phyloP scores from a whole-genome alignment of 2,113 vertebrate genomes.

The Podocnemis expansa region DNA sequence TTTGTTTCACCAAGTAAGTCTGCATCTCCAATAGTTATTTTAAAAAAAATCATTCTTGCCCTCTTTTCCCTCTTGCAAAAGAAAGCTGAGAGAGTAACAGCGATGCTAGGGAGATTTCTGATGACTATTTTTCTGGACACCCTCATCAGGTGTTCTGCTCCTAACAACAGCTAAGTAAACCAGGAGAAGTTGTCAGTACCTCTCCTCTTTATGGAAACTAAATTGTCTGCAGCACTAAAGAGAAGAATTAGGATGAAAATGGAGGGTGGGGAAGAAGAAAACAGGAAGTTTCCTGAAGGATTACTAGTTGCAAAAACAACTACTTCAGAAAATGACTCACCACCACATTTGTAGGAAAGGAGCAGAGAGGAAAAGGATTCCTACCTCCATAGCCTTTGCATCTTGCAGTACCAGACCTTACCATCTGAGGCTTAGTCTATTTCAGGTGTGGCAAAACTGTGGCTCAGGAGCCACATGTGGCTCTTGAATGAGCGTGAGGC shows the following conservation, averaged over 20 bases:
- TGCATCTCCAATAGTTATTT: too few species aligned
- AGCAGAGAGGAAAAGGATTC: neutral
- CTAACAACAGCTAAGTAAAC: neutral
- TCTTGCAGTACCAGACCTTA: neutral
- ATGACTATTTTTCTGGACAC: neutral
- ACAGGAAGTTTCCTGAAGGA: neutral
- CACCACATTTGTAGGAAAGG: neutral
- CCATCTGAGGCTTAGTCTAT: too few species aligned
- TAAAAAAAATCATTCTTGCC: neutral
- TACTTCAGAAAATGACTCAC: neutral
- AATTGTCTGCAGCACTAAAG: neutral
- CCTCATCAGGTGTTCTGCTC: neutral
- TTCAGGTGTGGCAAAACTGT: too few species aligned
- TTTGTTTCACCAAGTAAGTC: too few species aligned
- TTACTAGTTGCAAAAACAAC: neutral
- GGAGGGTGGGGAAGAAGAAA: neutral
- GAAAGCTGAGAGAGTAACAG: neutral
- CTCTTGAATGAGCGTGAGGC: too few species aligned
- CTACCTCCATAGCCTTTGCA: neutral
- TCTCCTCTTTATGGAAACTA: neutral
- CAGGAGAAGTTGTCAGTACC: neutral
- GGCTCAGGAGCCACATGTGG: too few species aligned
- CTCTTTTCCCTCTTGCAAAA: neutral
- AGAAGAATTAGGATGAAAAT: neutral
- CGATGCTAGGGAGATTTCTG: neutral